Conservation (phyloP, 2,888 invertebrate genomes). For the Cinara cedri region DNA sequence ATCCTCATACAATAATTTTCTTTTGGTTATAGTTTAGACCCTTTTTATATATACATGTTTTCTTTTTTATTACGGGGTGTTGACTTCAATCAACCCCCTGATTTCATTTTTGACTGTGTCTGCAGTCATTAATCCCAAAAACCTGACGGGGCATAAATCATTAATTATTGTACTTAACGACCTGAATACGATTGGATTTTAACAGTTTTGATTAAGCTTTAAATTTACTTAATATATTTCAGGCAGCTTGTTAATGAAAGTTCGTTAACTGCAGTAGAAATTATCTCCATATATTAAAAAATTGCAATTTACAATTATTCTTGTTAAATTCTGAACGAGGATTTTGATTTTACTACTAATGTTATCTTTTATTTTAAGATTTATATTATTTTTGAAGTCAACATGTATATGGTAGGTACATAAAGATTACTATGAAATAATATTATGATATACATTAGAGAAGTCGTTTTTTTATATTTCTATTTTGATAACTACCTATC, state of each 20-base stretch:
- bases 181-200: conserved; percentile 29
- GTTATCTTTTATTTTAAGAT: too few relatives aligned
- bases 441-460: too few relatives aligned
- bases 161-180: conserved; percentile 50
- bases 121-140: conserved; percentile 40
- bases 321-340: too few relatives aligned
- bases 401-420: too few relatives aligned
- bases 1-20: conserved; percentile 45
- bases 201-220: conserved; percentile 34
- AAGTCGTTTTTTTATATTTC: too few relatives aligned
- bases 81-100: conserved; percentile 55
- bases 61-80: conserved; percentile 53
- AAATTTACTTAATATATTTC: neutral
- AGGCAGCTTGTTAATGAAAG: neutral
- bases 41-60: conserved; percentile 28
- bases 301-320: too few relatives aligned
- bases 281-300: neutral
- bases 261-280: neutral
- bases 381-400: too few relatives aligned
- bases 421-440: too few relatives aligned
- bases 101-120: conserved; percentile 32
- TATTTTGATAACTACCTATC: too few relatives aligned
- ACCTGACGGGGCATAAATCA: conserved; percentile 23
- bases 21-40: conserved; percentile 36
- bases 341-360: too few relatives aligned